Percentiles rank a stretch among this genome's conserved stretches.
Conservation (phyloP, 2,113 vertebrate species). For the Macroglossus sobrinus region DNA sequence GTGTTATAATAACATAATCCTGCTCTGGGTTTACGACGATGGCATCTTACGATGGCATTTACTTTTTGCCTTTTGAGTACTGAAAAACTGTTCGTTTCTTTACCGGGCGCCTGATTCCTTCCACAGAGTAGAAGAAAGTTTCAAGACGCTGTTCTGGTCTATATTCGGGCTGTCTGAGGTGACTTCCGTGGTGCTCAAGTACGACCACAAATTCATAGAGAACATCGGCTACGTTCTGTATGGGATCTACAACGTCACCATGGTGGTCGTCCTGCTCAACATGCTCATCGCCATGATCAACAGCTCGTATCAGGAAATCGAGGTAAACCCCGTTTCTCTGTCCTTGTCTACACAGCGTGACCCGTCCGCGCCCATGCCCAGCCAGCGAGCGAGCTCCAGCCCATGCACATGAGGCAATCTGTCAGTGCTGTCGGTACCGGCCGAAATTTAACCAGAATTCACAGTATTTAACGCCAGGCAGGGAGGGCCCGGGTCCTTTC, state of each 20-base stretch:
- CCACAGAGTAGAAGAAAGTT: slow-evolving; percentile 91
- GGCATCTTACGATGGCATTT: not conserved
- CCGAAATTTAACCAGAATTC: no score
- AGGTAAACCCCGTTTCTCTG: slow-evolving; percentile 80
- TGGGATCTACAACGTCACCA: slow-evolving; percentile 92
- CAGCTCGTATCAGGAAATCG: slow-evolving; percentile 92
- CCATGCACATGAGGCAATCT: not conserved
- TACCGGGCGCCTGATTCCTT: slow-evolving; percentile 15
- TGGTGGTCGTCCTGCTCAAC: slow-evolving; percentile 93
- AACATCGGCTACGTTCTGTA: slow-evolving; percentile 92
- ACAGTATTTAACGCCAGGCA: no score
- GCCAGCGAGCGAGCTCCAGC: not conserved
- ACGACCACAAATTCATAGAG: slow-evolving; percentile 93
- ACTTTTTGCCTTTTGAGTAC: not conserved
- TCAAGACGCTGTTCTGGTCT: slow-evolving; percentile 94
- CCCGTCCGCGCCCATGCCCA: not conserved
- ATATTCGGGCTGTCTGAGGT: slow-evolving; percentile 94
- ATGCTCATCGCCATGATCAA: slow-evolving; percentile 96
- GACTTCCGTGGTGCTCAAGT: slow-evolving; percentile 91
- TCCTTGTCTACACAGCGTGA: not conserved
- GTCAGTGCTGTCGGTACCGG: no score
- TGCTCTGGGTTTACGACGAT: not conserved
- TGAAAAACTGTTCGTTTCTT: not conserved
- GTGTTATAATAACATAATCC: not conserved
- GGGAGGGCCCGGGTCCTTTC: not conserved